These are phyloP conservation scores for Saturnia japonica DNA, from an alignment of 2,888 invertebrate genomes.

Conservation along the genomic window DNA sequence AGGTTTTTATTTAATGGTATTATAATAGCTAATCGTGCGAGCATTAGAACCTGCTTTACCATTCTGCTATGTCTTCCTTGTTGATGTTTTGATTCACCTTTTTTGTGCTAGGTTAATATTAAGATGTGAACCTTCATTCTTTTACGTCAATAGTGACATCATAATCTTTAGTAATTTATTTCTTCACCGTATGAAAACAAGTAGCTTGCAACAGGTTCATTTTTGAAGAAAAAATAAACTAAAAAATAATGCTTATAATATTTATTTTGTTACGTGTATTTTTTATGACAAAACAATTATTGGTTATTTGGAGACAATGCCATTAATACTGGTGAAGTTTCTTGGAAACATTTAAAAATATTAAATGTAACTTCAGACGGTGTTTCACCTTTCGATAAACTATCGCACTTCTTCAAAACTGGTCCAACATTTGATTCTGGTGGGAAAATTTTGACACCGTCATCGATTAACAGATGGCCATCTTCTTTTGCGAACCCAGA, in stretches of 20 bases:
- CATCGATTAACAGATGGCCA: constrained; percentile 53
- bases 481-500: constrained; percentile 40
- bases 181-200: background rate
- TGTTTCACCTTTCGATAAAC: constrained; percentile 38
- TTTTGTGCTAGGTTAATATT: too few species aligned
- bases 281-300: background rate
- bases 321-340: constrained; percentile 12
- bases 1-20: too few species aligned
- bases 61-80: too few species aligned
- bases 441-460: constrained; percentile 43
- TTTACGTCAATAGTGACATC: background rate
- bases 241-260: too few species aligned
- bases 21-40: too few species aligned
- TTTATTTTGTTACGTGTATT: background rate
- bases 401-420: constrained; percentile 35
- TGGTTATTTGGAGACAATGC: background rate
- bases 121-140: too few species aligned
- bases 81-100: too few species aligned
- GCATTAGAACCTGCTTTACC: too few species aligned
- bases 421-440: constrained; percentile 33
- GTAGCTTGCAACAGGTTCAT: too few species aligned
- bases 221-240: too few species aligned
- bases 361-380: background rate
- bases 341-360: constrained; percentile 48
- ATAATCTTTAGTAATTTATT: background rate